phyloP scores from a whole-genome alignment of 2,797 vertebrate genomes.

The Rhabdomys pumilio region DNA sequence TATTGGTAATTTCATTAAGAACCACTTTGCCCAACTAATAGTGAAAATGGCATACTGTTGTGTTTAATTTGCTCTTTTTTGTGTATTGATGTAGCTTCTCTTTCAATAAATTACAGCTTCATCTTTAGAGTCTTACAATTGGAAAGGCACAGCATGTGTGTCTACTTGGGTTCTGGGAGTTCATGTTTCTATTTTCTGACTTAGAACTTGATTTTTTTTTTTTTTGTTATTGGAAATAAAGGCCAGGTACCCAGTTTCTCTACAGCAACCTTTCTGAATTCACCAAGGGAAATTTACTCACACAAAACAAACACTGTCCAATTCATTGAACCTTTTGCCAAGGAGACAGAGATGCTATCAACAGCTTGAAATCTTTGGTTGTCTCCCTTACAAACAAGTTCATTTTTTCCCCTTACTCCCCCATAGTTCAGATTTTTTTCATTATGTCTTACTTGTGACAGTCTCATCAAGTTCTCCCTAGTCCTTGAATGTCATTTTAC shows the following conservation, averaged over 20 bases:
- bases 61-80: constrained; percentile 65
- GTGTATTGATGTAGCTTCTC: constrained; percentile 55
- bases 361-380: constrained; percentile 52
- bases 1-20: constrained; percentile 75
- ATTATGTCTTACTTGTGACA: background rate
- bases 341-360: constrained; percentile 9
- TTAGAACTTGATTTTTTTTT: constrained; percentile 54
- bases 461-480: constrained; percentile 20
- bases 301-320: constrained; percentile 55
- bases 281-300: constrained; percentile 36
- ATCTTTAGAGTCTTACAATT: constrained; percentile 40
- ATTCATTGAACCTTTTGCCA: constrained; percentile 55
- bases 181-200: constrained; percentile 58
- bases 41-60: constrained; percentile 69
- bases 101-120: constrained; percentile 62
- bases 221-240: constrained; percentile 54
- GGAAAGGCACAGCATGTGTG: background rate
- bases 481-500: constrained; percentile 45
- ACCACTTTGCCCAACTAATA: constrained; percentile 60
- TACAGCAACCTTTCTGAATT: constrained; percentile 67
- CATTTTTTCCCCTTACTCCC: background rate
- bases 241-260: constrained; percentile 38
- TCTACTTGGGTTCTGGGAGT: constrained; percentile 46
- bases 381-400: constrained; percentile 14
- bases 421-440: constrained; percentile 30